Percentiles rank a stretch among this genome's conserved stretches.
These are phyloP conservation scores for Heliconius congener DNA, from an alignment of 1,140 invertebrate genomes.

Conservation along the genomic window DNA sequence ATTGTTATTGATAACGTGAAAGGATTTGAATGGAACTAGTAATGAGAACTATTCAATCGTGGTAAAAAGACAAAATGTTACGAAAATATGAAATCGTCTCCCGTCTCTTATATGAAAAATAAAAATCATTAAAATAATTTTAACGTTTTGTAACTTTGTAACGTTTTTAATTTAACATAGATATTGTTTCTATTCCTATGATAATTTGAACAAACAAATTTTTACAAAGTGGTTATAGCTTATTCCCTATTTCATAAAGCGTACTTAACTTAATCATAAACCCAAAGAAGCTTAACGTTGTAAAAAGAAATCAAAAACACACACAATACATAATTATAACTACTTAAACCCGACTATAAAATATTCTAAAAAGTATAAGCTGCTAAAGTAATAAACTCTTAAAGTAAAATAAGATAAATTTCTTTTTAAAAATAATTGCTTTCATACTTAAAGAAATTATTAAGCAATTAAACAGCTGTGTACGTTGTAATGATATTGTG, in stretches of 20 bases:
- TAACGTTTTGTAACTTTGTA: background rate
- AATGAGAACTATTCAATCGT: too few species aligned
- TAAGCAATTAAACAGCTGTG: constrained; percentile 56
- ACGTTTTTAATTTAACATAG: background rate
- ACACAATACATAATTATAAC: background rate
- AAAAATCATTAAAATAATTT: too few species aligned
- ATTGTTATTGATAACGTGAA: constrained; percentile 40
- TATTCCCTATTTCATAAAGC: background rate
- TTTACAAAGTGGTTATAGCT: background rate
- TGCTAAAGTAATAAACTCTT: background rate
- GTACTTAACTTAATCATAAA: background rate
- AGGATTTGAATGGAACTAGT: background rate
- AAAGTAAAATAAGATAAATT: background rate
- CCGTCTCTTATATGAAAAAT: too few species aligned
- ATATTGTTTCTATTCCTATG: background rate
- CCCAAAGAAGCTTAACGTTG: background rate
- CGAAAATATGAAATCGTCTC: too few species aligned
- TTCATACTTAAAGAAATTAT: constrained; percentile 7
- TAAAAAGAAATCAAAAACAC: background rate
- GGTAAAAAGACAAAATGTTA: too few species aligned
- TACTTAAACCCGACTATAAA: background rate
- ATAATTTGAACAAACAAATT: background rate
- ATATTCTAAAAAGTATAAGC: background rate
- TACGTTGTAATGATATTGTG: constrained; percentile 41
- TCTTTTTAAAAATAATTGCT: background rate